These are phyloP conservation scores for Sminthurides aquaticus DNA, from an alignment of 2,888 invertebrate genomes.

Conservation along the genomic window DNA sequence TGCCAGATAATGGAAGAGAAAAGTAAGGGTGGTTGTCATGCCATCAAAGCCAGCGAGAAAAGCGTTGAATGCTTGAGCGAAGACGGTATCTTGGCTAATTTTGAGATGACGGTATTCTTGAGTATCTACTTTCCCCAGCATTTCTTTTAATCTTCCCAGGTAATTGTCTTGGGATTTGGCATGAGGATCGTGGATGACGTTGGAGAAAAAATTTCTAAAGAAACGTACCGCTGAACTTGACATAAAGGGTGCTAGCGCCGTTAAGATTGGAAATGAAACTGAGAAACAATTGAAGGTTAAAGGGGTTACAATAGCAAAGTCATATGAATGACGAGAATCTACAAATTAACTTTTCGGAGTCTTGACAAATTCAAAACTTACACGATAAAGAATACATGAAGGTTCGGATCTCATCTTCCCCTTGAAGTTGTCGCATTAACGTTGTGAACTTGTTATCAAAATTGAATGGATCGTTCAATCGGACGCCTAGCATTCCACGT, in stretches of 20 bases:
- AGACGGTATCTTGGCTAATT: constrained; percentile 32
- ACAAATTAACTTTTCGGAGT: too few relatives aligned
- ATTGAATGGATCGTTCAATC: constrained; percentile 31
- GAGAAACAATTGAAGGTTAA: too few relatives aligned
- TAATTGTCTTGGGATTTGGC: neutral
- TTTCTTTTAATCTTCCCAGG: constrained; percentile 24
- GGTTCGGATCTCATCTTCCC: constrained; percentile 25
- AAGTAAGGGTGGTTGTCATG: constrained; percentile 28
- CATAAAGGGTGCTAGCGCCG: constrained; percentile 6
- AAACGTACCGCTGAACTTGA: neutral
- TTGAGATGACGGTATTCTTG: constrained; percentile 27
- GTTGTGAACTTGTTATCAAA: constrained; percentile 35
- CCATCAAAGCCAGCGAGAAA: constrained; percentile 40
- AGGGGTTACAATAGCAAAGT: too few relatives aligned
- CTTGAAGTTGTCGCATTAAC: constrained; percentile 31
- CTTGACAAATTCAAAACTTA: constrained; percentile 23
- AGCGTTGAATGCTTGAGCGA: constrained; percentile 36
- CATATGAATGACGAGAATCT: too few relatives aligned
- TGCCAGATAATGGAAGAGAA: constrained; percentile 29
- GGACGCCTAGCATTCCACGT: constrained; percentile 30
- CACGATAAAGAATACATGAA: constrained; percentile 35
- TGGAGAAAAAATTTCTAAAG: neutral
- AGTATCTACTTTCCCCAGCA: constrained; percentile 22
- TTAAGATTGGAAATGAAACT: constrained; percentile 15
- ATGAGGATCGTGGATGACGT: neutral